Evolutionary conservation across 2,797 vertebrate species (phyloP).

Genomic region (Lacerta viridis): DNA sequence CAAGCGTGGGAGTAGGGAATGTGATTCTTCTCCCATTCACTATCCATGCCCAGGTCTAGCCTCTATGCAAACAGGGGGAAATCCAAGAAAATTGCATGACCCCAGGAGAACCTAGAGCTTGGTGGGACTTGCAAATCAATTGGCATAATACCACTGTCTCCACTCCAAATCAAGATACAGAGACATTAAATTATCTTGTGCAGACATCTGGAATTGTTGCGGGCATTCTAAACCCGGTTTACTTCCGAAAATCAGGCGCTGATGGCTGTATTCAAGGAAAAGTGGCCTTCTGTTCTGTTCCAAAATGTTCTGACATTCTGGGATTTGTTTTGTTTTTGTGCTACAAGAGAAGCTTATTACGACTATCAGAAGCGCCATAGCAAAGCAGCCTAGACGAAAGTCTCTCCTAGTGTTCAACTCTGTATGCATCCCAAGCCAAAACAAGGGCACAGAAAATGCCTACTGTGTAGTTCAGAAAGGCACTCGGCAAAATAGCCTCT

Average conservation of each 20-base stretch:
- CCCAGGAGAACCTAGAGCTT: neutral
- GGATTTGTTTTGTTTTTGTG: neutral
- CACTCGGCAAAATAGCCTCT: neutral
- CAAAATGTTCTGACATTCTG: neutral
- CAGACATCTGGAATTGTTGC: conserved; percentile 5
- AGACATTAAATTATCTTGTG: neutral
- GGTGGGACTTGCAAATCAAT: neutral
- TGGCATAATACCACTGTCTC: neutral
- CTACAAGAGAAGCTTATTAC: neutral
- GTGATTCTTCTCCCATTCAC: neutral
- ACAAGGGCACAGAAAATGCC: neutral
- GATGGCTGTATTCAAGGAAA: neutral
- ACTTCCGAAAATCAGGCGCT: neutral
- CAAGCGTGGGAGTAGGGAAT: neutral
- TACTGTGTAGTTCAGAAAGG: neutral
- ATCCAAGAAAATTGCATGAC: neutral
- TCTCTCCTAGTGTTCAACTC: neutral
- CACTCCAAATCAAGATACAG: conserved; percentile 10
- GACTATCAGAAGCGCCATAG: too few species aligned
- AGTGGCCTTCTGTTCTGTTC: neutral
- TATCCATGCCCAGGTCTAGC: neutral
- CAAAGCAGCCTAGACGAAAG: neutral
- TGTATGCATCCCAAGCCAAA: neutral
- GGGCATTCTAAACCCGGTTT: neutral
- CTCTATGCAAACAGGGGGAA: conserved; percentile 11